A percentile compares a stretch with the other conserved stretches of the same genome.
Conservation (phyloP, 2,888 invertebrate species). For the Adelognathus sp. region DNA sequence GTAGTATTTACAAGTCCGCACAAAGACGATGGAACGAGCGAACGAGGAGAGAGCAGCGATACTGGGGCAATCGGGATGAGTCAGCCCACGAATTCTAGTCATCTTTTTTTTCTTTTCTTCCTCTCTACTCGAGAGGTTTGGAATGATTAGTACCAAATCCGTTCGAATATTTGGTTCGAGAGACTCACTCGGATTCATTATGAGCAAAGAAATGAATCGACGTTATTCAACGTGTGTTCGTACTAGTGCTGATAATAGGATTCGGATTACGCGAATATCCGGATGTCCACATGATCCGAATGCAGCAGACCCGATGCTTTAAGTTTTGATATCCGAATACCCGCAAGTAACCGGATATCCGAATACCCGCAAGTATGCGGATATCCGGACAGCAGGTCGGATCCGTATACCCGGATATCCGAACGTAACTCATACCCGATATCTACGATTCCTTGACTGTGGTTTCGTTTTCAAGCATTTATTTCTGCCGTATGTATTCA, state of each 20-base stretch:
- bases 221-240: slow-evolving; percentile 6
- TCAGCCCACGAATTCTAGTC: slow-evolving; percentile 40
- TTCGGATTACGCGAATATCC: too few relatives aligned
- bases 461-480: too few relatives aligned
- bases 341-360: too few relatives aligned
- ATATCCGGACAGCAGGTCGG: too few relatives aligned
- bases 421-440: too few relatives aligned
- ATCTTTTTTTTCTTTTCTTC: background rate
- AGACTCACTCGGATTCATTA: slow-evolving; percentile 38
- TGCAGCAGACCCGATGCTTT: too few relatives aligned
- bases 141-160: slow-evolving; percentile 62
- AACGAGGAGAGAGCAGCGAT: slow-evolving; percentile 17
- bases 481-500: too few relatives aligned
- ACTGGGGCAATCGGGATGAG: slow-evolving; percentile 44
- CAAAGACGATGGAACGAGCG: slow-evolving; percentile 32
- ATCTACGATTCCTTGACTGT: too few relatives aligned
- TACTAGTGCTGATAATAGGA: slow-evolving; percentile 2
- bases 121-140: slow-evolving; percentile 47
- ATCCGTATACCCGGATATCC: too few relatives aligned
- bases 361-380: too few relatives aligned
- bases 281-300: too few relatives aligned
- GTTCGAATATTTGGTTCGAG: slow-evolving; percentile 47
- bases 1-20: slow-evolving; percentile 61
- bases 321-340: too few relatives aligned
- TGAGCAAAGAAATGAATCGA: slow-evolving; percentile 7